Evolutionary conservation across 2,888 invertebrate species (phyloP), one percentile per base, ranked within the genome.

Genomic region (Lucinisca nassula): DNA sequence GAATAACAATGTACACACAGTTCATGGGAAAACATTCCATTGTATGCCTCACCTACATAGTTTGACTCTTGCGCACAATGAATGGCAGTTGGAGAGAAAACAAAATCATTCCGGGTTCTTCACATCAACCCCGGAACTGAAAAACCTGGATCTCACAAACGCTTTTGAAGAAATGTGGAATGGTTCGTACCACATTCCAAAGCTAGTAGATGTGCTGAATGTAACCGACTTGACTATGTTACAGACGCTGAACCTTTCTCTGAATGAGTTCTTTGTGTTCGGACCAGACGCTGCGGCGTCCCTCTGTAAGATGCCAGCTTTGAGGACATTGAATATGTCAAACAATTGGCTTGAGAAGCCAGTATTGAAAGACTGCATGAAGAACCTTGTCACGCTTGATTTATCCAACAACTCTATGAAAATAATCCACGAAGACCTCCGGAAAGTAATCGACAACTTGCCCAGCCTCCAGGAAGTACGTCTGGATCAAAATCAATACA

Each of bases 11-110:
- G 93, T 93, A 3, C 17, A 61, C 6, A 72, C 17, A 24, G 89
- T 93, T 12, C 89, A 91, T 61, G 93, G 93, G 0, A 89, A 91
- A 79, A 89, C 91, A 30, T 92, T 93, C 45, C 92, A 93, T 51
- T 93, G 93, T 70, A 85, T 91, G 70, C 85, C 85, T 0, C 76
- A 89, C 72, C 51, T 93, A 12, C 72, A 85, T 12, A 82, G 70
- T 14, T 61, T 93, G 61, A 88, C 79, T n/a, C 75, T 93, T 1
- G 45, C 78, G 1, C 61, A 91, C 38, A 93, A 93, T 51, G 72
- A 89, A 10, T 93, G 93, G 93, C 61, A 84, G 6, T 74, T 92
- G 4, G 87, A 90, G 6, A 87, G 77, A 58, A 78, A 87, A 24
- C 49, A 51, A 0, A 75, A 84, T 21, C 90, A 92, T 49, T 85